A percentile compares a stretch with the other conserved stretches of the same genome.
These are phyloP conservation scores for Cryptocheilus praepositus DNA, from an alignment of 2,888 invertebrate species.

Conservation along the genomic window DNA sequence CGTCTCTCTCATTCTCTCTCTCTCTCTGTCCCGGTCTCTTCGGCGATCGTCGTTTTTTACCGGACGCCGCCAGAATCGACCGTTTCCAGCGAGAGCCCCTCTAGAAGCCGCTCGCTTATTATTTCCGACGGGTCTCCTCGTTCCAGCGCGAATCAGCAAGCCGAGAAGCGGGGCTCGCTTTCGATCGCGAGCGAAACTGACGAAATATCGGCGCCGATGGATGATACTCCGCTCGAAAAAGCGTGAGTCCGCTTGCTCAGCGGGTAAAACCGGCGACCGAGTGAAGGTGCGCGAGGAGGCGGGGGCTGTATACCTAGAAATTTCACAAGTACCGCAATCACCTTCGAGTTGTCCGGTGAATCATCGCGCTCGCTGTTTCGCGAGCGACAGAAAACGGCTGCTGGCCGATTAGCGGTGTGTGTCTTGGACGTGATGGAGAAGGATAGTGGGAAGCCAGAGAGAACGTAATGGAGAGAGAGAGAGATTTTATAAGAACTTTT, in stretches of 20 bases:
- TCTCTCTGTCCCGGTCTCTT: constrained; percentile 14
- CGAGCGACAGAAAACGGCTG: constrained; percentile 1
- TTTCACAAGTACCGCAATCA: constrained; percentile 19
- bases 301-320: not conserved
- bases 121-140: not conserved
- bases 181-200: not conserved
- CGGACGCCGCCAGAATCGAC: not conserved
- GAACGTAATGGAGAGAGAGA: too few species aligned
- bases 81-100: too few species aligned
- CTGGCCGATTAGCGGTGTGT: not conserved
- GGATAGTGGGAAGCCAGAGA: not conserved
- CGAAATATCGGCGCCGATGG: constrained; percentile 2
- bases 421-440: constrained; percentile 1
- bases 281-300: not conserved
- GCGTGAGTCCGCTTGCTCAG: not conserved
- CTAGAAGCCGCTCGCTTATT: not conserved
- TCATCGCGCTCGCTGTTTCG: constrained; percentile 19
- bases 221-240: not conserved
- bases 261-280: not conserved
- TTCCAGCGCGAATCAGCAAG: not conserved
- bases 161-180: too few species aligned
- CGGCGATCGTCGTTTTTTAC: constrained; percentile 7
- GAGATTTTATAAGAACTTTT: too few species aligned
- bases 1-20: constrained; percentile 9
- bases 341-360: constrained; percentile 20